These are phyloP conservation scores for Chloromyia formosa DNA, from an alignment of 2,888 invertebrate species.

Conservation along the genomic window DNA sequence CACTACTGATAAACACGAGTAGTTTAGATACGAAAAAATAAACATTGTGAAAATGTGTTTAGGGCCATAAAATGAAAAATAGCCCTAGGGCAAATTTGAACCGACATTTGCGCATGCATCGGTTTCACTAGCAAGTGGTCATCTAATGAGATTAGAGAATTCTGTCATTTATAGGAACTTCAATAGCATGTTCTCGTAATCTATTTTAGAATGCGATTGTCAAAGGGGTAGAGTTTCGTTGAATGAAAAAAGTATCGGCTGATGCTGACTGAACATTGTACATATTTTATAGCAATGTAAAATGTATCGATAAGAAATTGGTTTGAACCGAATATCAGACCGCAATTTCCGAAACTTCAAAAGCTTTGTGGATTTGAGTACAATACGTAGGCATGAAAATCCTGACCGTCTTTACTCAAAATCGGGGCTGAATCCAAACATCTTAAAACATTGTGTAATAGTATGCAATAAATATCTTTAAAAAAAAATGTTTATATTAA, in stretches of 20 bases:
- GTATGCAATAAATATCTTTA: too few relatives aligned
- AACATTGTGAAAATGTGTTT: neutral
- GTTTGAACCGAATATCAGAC: too few relatives aligned
- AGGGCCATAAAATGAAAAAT: neutral
- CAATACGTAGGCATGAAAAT: too few relatives aligned
- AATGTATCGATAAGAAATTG: too few relatives aligned
- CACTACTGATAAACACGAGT: neutral
- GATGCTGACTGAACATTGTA: too few relatives aligned
- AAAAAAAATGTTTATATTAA: too few relatives aligned
- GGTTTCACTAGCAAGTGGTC: neutral
- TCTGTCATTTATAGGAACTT: neutral
- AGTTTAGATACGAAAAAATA: slow-evolving; percentile 12
- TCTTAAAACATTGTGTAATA: too few relatives aligned
- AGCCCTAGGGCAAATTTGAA: neutral
- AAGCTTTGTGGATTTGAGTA: too few relatives aligned
- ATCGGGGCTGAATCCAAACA: too few relatives aligned
- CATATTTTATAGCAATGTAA: too few relatives aligned
- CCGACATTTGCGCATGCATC: slow-evolving; percentile 33
- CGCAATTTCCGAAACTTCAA: too few relatives aligned
- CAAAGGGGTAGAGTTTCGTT: neutral
- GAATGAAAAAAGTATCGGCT: neutral
- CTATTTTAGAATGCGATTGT: neutral
- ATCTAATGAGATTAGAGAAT: slow-evolving; percentile 36
- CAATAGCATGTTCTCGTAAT: slow-evolving; percentile 3
- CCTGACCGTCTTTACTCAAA: too few relatives aligned